A percentile compares a stretch with the other conserved stretches of the same genome.
phyloP scores from a whole-genome alignment of 2,888 invertebrate genomes.

The Sericinus montela region DNA sequence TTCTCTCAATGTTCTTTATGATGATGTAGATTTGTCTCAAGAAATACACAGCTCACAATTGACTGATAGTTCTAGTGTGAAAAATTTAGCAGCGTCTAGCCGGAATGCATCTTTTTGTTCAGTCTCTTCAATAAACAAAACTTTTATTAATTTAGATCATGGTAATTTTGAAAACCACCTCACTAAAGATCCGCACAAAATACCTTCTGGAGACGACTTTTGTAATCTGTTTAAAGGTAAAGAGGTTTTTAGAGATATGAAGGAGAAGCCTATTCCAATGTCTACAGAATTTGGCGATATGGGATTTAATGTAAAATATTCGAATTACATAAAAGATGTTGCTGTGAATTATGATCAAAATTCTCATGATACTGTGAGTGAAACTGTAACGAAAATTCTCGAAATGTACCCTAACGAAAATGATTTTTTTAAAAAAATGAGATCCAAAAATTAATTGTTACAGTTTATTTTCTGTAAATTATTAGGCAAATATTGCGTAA shows the following conservation, averaged over 20 bases:
- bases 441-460: neutral
- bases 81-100: constrained; percentile 27
- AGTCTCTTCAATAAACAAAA: constrained; percentile 44
- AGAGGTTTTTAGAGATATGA: constrained; percentile 3
- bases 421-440: constrained; percentile 24
- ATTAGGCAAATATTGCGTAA: neutral
- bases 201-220: constrained; percentile 41
- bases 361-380: constrained; percentile 28
- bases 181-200: constrained; percentile 26
- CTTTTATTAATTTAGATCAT: constrained; percentile 54
- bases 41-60: constrained; percentile 14
- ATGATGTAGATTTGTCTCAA: constrained; percentile 29
- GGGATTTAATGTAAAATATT: constrained; percentile 51
- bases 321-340: constrained; percentile 40
- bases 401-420: constrained; percentile 53
- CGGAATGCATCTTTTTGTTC: constrained; percentile 42
- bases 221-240: constrained; percentile 38
- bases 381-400: constrained; percentile 35
- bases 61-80: constrained; percentile 21
- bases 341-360: constrained; percentile 28
- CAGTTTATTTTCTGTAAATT: neutral
- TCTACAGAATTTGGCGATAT: constrained; percentile 51
- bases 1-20: constrained; percentile 50
- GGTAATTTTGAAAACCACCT: constrained; percentile 42
- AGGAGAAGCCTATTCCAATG: constrained; percentile 36